Evolutionary conservation across 1,140 invertebrate genomes (phyloP).

Genomic region (Halesus radiatus): DNA sequence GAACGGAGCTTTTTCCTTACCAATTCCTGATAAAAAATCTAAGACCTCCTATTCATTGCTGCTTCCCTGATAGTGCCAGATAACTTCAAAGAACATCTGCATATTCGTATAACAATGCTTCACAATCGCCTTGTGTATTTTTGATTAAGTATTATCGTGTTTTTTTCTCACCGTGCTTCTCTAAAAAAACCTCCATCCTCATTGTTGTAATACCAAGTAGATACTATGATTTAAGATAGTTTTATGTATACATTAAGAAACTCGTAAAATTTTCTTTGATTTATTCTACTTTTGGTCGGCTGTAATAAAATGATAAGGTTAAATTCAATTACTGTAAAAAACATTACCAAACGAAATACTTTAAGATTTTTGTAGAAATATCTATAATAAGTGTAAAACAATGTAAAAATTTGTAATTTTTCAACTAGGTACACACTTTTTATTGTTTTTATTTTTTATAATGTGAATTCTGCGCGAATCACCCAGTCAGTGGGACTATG

Average conservation of each 20-base stretch:
- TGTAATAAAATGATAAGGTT: too few species aligned
- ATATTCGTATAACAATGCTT: background rate
- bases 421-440: too few species aligned
- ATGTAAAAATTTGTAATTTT: too few species aligned
- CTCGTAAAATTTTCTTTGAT: background rate
- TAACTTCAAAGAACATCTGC: constrained; percentile 32
- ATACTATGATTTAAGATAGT: background rate
- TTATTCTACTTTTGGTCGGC: background rate
- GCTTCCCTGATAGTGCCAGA: constrained; percentile 24
- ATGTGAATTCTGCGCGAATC: too few species aligned
- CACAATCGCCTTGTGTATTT: constrained; percentile 13
- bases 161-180: background rate
- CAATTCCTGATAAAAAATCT: constrained; percentile 36
- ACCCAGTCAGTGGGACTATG: too few species aligned
- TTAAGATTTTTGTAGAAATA: too few species aligned
- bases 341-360: too few species aligned
- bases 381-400: too few species aligned
- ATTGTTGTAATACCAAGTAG: background rate
- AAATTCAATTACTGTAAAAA: too few species aligned
- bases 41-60: constrained; percentile 28
- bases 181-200: background rate
- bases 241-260: background rate
- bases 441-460: too few species aligned
- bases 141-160: background rate
- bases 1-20: constrained; percentile 15